A percentile compares a stretch with the other conserved stretches of the same genome.
Evolutionary conservation across 2,888 invertebrate species (phyloP).

Genomic region (Ptychoptera albimana): DNA sequence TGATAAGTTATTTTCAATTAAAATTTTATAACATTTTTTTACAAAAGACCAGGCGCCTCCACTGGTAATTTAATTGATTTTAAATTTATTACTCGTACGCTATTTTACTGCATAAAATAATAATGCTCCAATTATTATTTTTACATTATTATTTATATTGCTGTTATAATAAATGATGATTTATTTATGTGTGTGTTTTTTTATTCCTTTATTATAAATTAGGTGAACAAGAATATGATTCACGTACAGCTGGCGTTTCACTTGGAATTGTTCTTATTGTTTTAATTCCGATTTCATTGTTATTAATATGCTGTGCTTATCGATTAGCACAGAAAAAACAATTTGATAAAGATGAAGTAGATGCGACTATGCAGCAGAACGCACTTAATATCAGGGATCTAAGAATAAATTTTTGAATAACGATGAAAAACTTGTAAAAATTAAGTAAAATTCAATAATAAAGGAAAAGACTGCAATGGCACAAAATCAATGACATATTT

Average conservation of each 20-base stretch:
- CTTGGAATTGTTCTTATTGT: slow-evolving; percentile 62
- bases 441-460: no score
- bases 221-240: slow-evolving; percentile 68
- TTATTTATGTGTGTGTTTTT: background rate
- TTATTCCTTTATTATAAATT: slow-evolving; percentile 12
- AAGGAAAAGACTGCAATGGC: no score
- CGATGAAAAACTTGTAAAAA: background rate
- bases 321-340: slow-evolving; percentile 39
- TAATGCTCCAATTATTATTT: no score
- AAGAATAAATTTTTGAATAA: no score
- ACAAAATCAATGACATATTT: no score
- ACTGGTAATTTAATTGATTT: background rate
- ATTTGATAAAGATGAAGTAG: slow-evolving; percentile 31
- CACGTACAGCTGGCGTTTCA: slow-evolving; percentile 58
- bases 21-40: background rate
- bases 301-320: slow-evolving; percentile 50
- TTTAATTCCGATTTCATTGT: slow-evolving; percentile 55
- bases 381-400: no score
- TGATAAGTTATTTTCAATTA: no score
- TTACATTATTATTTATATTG: no score
- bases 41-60: background rate
- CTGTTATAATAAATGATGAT: no score
- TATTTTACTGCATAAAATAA: no score
- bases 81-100: no score
- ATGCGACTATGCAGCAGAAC: background rate